Base-by-base conservation (phyloP, 2,888 invertebrate genomes). In the Ormia ochracea region DNA sequence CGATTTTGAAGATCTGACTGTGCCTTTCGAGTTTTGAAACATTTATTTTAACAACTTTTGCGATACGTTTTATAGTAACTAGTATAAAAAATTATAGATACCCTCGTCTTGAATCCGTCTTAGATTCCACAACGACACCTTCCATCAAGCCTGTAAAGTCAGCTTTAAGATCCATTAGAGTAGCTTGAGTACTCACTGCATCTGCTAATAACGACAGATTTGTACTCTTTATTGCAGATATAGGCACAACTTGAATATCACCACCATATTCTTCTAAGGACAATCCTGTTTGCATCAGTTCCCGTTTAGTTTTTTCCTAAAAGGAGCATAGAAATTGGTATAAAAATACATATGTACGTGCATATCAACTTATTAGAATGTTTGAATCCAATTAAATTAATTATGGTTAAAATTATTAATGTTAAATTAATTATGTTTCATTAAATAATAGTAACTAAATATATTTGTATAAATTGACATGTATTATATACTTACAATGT, bases 71-170 rank as follows among this genome's bases (percentile, higher is more conserved):
- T 3, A 28, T 6, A 4, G 6, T 28, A 3, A 28, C 28, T 28
- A 28, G 6, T 28, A 28, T 6, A 28, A 28, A 50, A 9, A 12
- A 48, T 14, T 52, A 41, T 38, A 65, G 14, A 85, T 86, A 93
- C 92, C 96, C 96, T 86, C 93, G 91, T 38, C 92, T 91, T 1
- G 91, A 87, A 88, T 96, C 93, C 0, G 93, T 91, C 82, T 92
- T 93, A 0, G 98, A 94, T 90, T 99, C 99, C 0, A 99, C 92
- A 0, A 99, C 94, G 12, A 95, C 93, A 0, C 96, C 99, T 90
- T 99, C 98, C 0, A 96, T 96, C 2, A 92, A 91, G 0, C 98
- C 98, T 0, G 91, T 92, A 0, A 94, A 94, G 89, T 98, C 97
- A 0, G 95, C 95, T 84, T 92, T 93, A 14, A 98, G 90, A n/a